Evolutionary conservation across 2,888 invertebrate species (phyloP), one percentile per base, ranked within the genome.

Genomic region (Stenodema calcarata): DNA sequence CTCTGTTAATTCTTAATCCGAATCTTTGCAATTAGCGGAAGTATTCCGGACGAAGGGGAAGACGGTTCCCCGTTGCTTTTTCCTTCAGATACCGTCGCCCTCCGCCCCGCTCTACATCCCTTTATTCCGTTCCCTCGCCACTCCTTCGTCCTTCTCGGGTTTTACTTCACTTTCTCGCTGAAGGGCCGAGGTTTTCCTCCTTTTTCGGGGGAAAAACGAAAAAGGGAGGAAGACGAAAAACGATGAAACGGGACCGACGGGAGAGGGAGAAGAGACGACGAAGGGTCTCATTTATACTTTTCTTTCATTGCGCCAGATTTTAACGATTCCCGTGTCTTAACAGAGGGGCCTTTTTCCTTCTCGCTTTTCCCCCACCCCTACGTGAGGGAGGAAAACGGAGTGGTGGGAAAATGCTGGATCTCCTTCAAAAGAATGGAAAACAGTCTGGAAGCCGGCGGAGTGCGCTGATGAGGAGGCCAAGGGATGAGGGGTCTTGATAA

Each of bases 271-370:
- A 27, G 50, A 54, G n/a, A 47, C 44, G 78, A 78, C 41, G 50
- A 7, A 50, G 79, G 50, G 47, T 54, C 82, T 82, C 82, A 82
- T 89, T 89, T 89, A 88, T 88, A 88, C 87, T 88, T 89, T 88
- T 87, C 88, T 88, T 88, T 88, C 88, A 88, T 88, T 87, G 88
- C 88, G 89, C 89, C 88, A 89, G 89, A 89, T 89, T 89, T 89
- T 89, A 88, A 89, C 89, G 89, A 89, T 88, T 89, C 87, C 86
- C 87, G 86, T 84, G 84, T 84, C 84, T 62, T 69, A 82, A 35
- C 42, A 69, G 41, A 42, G 35, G 80, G 14, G 80, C 28, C 35
- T 41, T 35, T 35, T 35, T 35, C 73, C 35, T 7, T 18, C 27
- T 27, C 30, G 69, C 69, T 69, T 69, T 70, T 35, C 9, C 73